Evolutionary conservation across 2,888 invertebrate species (phyloP).

Genomic region (Rotaria sp.): DNA sequence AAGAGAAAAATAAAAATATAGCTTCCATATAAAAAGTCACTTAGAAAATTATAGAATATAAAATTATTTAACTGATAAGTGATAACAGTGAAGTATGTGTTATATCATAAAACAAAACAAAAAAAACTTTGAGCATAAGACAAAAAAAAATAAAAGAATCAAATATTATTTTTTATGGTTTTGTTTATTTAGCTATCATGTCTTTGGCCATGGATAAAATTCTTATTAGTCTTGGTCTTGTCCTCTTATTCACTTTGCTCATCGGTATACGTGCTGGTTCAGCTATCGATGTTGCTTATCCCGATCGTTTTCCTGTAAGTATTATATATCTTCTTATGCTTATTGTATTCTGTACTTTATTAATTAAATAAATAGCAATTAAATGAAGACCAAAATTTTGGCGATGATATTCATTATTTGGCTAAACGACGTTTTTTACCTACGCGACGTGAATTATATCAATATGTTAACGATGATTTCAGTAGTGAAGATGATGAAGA

Average conservation of each 20-base stretch:
- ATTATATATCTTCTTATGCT: neutral
- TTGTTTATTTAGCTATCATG: neutral
- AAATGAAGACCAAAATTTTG: neutral
- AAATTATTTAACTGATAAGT: neutral
- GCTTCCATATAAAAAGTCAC: neutral
- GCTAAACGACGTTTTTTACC: conserved; percentile 14
- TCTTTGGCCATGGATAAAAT: neutral
- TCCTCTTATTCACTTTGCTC: neutral
- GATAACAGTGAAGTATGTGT: neutral
- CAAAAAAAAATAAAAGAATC: no score
- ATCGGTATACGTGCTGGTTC: neutral
- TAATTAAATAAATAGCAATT: neutral
- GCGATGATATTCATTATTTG: neutral
- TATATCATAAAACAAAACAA: neutral
- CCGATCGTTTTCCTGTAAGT: neutral
- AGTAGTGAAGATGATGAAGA: neutral
- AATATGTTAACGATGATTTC: neutral
- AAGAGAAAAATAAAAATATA: neutral
- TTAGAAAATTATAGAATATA: neutral
- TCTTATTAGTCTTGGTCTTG: neutral
- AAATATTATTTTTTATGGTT: no score
- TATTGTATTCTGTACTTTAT: neutral
- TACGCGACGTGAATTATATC: neutral
- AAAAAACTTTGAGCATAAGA: neutral
- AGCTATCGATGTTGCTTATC: neutral